Percentiles rank a stretch among this genome's conserved stretches.
Evolutionary conservation across 2,113 vertebrate species (phyloP).

Genomic region (Acanthisitta chloris): DNA sequence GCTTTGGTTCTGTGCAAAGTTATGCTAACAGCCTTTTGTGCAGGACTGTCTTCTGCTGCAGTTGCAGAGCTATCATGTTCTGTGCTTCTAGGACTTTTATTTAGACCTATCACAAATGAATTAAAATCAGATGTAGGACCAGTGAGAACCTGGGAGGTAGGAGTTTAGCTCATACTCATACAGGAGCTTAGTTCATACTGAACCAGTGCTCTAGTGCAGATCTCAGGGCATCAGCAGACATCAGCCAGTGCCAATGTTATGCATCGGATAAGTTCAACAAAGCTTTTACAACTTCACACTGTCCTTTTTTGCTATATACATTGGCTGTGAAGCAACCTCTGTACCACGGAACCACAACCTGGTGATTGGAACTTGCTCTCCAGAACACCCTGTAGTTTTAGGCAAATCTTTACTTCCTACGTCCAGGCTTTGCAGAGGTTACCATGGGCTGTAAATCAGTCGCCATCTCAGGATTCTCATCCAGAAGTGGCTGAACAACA

Average conservation of each 20-base stretch:
- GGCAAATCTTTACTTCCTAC: neutral
- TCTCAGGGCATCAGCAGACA: neutral
- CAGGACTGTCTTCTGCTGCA: neutral
- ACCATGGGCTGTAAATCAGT: neutral
- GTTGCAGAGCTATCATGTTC: neutral
- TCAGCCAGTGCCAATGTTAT: neutral
- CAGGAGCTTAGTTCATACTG: neutral
- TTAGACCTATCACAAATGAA: neutral
- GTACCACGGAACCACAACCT: neutral
- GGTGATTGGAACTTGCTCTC: neutral
- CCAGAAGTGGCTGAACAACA: neutral
- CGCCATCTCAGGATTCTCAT: neutral
- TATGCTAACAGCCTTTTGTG: neutral
- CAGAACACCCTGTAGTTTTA: neutral
- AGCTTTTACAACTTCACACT: neutral
- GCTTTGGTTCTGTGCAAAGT: neutral
- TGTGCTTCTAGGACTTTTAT: neutral
- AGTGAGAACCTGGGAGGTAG: neutral
- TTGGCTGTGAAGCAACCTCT: neutral
- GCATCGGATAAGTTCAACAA: neutral
- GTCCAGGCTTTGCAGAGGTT: neutral
- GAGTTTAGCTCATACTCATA: neutral
- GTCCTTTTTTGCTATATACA: neutral
- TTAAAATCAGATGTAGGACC: neutral
- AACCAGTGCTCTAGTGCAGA: neutral